Base-by-base conservation (phyloP, 2,888 invertebrate genomes). In the Ligdia adustata region DNA sequence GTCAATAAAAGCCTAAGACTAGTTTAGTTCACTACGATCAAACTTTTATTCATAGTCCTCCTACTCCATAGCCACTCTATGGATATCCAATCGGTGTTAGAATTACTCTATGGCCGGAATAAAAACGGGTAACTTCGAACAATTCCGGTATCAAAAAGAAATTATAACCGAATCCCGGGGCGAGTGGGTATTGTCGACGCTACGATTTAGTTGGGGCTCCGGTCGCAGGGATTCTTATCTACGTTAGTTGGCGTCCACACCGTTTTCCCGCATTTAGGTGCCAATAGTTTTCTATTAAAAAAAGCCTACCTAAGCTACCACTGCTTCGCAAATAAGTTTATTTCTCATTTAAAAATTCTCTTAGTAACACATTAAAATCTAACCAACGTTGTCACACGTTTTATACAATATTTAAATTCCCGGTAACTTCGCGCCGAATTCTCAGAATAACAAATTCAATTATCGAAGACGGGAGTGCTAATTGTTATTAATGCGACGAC, bases 131-230 rank as follows among this genome's bases (percentile, higher is more conserved):
- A 12, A 11, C 34, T 22, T 13, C 22, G 22, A 7, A 9, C 16
- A n/a, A 27, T 24, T 38, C 71, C 66, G 72, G 79, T 82, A 83
- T 88, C 83, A 84, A 79, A 83, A 82, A 83, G 76, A 85, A 87
- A 86, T 88, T 86, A 86, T 85, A 81, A 74, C 73, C 71, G 69
- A 69, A 79, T 69, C 75, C 66, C 51, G 64, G 63, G 52, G 62
- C 59, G 62, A 61, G 46, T 51, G 46, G 50, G 51, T 61, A 45
- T 60, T 62, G 60, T 62, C 58, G 69, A 63, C 68, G 62, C 61
- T 51, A 57, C 60, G 56, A 63, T 64, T 64, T 61, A 45, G 43
- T 26, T 20, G 18, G 26, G 40, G 41, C 24, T 52, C 28, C 35
- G 42, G 45, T 28, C 27, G n/a, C n/a, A 22, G 6, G 55, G 53